Conservation (phyloP, 2,888 invertebrate genomes). For the Tridacna gigas region DNA sequence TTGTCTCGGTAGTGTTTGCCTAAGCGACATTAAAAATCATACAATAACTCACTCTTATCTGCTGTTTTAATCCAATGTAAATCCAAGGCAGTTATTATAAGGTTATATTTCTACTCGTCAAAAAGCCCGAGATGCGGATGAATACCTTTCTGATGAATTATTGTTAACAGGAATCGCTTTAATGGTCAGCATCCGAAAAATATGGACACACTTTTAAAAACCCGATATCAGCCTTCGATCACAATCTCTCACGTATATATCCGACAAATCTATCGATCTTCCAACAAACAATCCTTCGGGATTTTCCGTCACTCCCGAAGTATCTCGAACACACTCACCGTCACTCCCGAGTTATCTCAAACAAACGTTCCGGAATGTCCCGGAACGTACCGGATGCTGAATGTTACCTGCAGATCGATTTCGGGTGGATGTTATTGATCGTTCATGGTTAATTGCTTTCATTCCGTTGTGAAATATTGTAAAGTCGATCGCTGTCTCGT, state of each 20-base stretch:
- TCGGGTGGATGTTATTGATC: not conserved
- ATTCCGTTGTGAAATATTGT: constrained; percentile 11
- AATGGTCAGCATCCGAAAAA: constrained; percentile 9
- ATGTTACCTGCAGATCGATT: not conserved
- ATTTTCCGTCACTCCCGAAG: not conserved
- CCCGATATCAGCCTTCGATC: constrained; percentile 2
- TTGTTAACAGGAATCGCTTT: not conserved
- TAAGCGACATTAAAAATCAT: too few species aligned
- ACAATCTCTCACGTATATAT: not conserved
- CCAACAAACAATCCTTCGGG: not conserved
- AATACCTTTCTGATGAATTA: not conserved
- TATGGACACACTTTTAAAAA: constrained; percentile 6
- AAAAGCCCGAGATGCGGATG: too few species aligned
- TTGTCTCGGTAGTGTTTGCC: too few species aligned
- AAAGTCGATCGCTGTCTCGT: constrained; percentile 10
- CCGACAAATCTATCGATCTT: not conserved
- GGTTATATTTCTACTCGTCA: too few species aligned
- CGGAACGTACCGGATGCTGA: not conserved
- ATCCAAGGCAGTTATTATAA: too few species aligned
- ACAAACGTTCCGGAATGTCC: not conserved
- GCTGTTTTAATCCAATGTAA: too few species aligned
- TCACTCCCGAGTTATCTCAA: not conserved
- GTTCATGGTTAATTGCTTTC: constrained; percentile 1
- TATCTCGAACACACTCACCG: too few species aligned
- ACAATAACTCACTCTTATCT: too few species aligned